phyloP scores from a whole-genome alignment of 2,113 vertebrate species.

The Hiodon tergisus region DNA sequence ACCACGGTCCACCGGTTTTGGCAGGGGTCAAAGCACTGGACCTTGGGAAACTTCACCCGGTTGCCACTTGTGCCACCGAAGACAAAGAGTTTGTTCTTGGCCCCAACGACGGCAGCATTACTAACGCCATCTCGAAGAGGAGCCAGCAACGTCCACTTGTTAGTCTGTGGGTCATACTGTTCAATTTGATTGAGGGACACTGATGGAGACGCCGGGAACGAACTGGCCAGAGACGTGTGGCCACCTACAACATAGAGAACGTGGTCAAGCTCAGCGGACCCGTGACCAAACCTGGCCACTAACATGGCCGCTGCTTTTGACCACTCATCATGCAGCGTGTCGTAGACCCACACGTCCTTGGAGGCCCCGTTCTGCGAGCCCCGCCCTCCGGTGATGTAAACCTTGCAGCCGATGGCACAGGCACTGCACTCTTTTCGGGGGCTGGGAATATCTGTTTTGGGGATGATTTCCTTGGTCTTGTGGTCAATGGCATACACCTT shows the following conservation, averaged over 20 bases:
- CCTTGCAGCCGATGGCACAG: conserved; percentile 74
- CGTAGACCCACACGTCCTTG: too few species aligned
- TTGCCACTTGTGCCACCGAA: conserved; percentile 54
- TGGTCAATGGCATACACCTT: conserved; percentile 78
- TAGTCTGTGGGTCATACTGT: conserved; percentile 61
- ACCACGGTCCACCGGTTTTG: conserved; percentile 61
- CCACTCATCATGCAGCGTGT: conserved; percentile 72
- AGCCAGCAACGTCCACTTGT: conserved; percentile 76
- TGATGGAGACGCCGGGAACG: conserved; percentile 70
- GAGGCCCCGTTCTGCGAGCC: conserved; percentile 46
- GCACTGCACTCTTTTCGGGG: conserved; percentile 78
- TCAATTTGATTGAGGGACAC: conserved; percentile 76
- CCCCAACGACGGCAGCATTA: conserved; percentile 71
- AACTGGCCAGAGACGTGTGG: conserved; percentile 67
- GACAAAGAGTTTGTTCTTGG: conserved; percentile 70
- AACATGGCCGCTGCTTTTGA: conserved; percentile 75
- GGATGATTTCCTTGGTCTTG: conserved; percentile 75
- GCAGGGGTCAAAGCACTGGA: conserved; percentile 67
- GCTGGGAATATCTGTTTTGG: conserved; percentile 72
- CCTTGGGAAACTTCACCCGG: conserved; percentile 67
- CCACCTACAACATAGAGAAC: conserved; percentile 72
- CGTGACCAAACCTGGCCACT: conserved; percentile 70
- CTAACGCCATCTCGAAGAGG: conserved; percentile 66
- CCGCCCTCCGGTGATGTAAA: conserved; percentile 73
- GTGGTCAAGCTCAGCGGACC: conserved; percentile 69